phyloP scores from a whole-genome alignment of 2,888 invertebrate genomes.

The Pandemis heparana region DNA sequence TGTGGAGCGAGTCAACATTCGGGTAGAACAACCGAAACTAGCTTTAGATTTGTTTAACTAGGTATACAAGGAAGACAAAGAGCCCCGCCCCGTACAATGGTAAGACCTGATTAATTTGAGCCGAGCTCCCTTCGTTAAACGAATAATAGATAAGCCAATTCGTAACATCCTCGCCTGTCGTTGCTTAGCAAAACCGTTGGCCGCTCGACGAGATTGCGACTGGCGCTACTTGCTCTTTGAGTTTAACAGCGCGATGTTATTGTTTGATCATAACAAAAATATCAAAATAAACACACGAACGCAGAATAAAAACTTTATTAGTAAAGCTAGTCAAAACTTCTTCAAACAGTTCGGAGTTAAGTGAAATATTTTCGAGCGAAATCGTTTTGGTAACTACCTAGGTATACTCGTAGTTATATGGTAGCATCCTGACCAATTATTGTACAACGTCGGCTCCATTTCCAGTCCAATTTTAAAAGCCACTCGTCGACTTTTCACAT shows the following conservation, averaged over 20 bases:
- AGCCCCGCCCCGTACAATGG: conserved; percentile 50
- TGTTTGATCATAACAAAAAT: background rate
- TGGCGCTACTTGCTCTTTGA: background rate
- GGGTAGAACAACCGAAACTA: conserved; percentile 55
- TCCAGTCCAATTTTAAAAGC: background rate
- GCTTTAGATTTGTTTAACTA: conserved; percentile 58
- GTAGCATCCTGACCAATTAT: background rate
- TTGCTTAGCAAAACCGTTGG: conserved; percentile 49
- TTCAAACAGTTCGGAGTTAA: too few relatives aligned
- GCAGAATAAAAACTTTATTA: background rate
- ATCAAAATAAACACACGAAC: background rate
- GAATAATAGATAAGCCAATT: conserved; percentile 66
- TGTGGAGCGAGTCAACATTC: conserved; percentile 52
- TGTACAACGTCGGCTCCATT: background rate
- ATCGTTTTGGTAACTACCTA: background rate
- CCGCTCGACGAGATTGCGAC: background rate
- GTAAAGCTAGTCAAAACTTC: too few relatives aligned
- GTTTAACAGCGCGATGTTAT: background rate
- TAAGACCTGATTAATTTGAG: conserved; percentile 60
- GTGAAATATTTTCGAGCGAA: background rate
- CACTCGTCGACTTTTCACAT: conserved; percentile 3
- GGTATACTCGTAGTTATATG: background rate
- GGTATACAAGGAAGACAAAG: conserved; percentile 51
- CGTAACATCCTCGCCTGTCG: conserved; percentile 57
- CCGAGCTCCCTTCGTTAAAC: conserved; percentile 58